Conservation (phyloP, 2,888 invertebrate species). For the Drosophila neutralis region DNA sequence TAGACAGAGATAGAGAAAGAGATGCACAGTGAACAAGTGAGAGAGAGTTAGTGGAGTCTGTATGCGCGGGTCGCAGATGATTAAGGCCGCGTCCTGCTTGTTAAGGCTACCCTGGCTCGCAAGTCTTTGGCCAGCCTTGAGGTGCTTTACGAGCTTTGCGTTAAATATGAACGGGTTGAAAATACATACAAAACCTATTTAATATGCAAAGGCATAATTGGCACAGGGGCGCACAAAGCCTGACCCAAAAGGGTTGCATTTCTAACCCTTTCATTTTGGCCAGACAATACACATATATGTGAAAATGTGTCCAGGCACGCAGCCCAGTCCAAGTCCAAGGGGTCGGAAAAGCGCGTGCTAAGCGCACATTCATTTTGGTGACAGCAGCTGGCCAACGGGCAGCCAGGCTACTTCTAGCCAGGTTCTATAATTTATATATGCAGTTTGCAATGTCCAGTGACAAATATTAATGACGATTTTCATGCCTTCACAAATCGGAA, state of each 20-base stretch:
- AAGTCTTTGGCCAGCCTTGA: slow-evolving; percentile 29
- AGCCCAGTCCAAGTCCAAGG: slow-evolving; percentile 24
- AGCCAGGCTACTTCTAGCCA: slow-evolving; percentile 16
- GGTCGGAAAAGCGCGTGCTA: slow-evolving; percentile 61
- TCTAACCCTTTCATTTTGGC: slow-evolving; percentile 58
- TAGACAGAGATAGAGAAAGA: slow-evolving; percentile 11
- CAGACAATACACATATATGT: slow-evolving; percentile 66
- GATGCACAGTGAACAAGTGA: neutral
- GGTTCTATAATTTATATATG: slow-evolving; percentile 70
- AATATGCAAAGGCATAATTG: slow-evolving; percentile 80
- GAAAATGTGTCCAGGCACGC: slow-evolving; percentile 71
- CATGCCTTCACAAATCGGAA: slow-evolving; percentile 73
- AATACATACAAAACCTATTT: slow-evolving; percentile 55
- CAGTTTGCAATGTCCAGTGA: slow-evolving; percentile 78
- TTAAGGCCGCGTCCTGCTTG: slow-evolving; percentile 50
- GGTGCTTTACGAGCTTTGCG: slow-evolving; percentile 40
- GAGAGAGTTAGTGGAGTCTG: slow-evolving; percentile 32
- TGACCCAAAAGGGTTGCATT: slow-evolving; percentile 66
- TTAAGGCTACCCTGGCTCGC: slow-evolving; percentile 33
- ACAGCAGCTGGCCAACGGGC: slow-evolving; percentile 48
- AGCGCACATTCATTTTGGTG: slow-evolving; percentile 72
- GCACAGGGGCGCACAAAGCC: slow-evolving; percentile 53
- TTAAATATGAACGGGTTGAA: slow-evolving; percentile 19
- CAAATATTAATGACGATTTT: slow-evolving; percentile 84
- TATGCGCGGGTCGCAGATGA: slow-evolving; percentile 48